Evolutionary conservation across 2,888 invertebrate genomes (phyloP), one percentile per base, ranked within the genome.

Genomic region (Andricus curvator): DNA sequence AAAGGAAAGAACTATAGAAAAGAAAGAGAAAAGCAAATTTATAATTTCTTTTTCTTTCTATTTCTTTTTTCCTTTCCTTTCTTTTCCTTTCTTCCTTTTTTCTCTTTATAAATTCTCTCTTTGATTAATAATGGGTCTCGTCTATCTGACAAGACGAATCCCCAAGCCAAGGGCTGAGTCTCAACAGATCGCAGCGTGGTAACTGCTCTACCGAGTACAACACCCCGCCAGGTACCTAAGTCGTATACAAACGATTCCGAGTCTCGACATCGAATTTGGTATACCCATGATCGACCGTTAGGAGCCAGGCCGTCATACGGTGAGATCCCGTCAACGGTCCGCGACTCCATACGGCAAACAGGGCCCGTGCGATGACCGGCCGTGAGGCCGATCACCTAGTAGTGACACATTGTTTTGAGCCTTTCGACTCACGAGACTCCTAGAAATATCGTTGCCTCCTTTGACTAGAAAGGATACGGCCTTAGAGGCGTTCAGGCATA

Each of bases 211-310:
- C 94, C 93, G 94, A 92, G 93, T 94, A 94, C 94, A 94, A 94
- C 94, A 94, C 94, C 94, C 94, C 93, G 94, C 94, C 94, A 93
- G 93, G 94, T 93, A 94, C 93, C 91, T 92, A 94, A 94, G 94
- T 95, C 94, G 94, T 95, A 93, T 95, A 92, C 94, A 94, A 93
- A 94, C 93, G 94, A 94, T 94, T 94, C 94, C 93, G 93, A 94
- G 93, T 93, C 93, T 93, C 93, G 92, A 93, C 94, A 93, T 93
- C 93, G 93, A 91, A 88, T 94, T 94, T 94, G 92, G 93, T 93
- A 93, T 93, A 89, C 88, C 91, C 89, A 89, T 89, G 88, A 85
- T 91, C 89, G 89, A 89, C 90, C 88, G 89, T 82, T 87, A 85
- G 87, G 86, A 82, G 85, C 85, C 86, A 85, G 88, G 89, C 89